A percentile compares a stretch with the other conserved stretches of the same genome.
phyloP scores from a whole-genome alignment of 2,888 invertebrate species.

The Pyrochroa serraticornis region DNA sequence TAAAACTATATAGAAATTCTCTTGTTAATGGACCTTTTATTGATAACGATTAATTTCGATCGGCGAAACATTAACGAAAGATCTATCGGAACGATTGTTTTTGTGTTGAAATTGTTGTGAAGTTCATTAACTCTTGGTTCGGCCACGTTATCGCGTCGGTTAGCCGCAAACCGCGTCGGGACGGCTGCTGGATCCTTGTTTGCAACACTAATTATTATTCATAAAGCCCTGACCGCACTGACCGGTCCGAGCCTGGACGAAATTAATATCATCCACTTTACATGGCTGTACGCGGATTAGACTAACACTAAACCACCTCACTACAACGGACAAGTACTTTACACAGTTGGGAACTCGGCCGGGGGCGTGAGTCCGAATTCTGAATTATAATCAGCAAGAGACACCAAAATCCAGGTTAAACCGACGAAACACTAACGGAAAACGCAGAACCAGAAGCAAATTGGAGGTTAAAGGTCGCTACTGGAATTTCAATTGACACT shows the following conservation, averaged over 20 bases:
- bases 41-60: background rate
- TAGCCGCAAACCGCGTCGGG: slow-evolving; percentile 50
- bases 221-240: slow-evolving; percentile 55
- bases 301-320: slow-evolving; percentile 17
- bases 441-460: no score
- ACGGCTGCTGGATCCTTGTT: slow-evolving; percentile 54
- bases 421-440: no score
- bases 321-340: slow-evolving; percentile 1
- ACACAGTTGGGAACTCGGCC: no score
- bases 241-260: slow-evolving; percentile 53
- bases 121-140: slow-evolving; percentile 12
- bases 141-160: slow-evolving; percentile 33
- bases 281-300: slow-evolving; percentile 47
- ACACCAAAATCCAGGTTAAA: no score
- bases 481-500: no score
- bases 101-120: background rate
- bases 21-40: slow-evolving; percentile 22
- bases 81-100: no score
- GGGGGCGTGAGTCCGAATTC: no score
- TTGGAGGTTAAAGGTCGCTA: no score
- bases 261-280: slow-evolving; percentile 57
- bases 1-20: slow-evolving; percentile 19
- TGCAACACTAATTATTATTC: slow-evolving; percentile 59
- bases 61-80: no score
- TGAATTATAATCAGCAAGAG: no score